These are phyloP conservation scores for Coptodon bakossiorum DNA, from an alignment of 2,113 vertebrate species.

Conservation along the genomic window DNA sequence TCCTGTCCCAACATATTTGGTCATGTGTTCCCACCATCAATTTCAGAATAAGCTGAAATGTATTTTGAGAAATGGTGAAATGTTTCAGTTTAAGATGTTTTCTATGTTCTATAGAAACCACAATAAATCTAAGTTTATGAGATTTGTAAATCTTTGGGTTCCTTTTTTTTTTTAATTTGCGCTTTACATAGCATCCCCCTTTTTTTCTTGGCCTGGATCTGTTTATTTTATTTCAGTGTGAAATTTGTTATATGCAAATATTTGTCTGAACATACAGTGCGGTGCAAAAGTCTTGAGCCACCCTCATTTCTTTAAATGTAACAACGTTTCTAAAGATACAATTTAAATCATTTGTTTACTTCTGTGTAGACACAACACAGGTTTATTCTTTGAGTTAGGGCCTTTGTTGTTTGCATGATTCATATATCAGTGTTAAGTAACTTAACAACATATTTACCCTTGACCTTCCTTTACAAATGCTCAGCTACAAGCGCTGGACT, in stretches of 20 bases:
- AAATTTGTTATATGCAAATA: not conserved
- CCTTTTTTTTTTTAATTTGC: not conserved
- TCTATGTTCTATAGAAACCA: not conserved
- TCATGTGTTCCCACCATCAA: not conserved
- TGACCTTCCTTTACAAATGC: not conserved
- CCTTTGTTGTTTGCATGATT: not conserved
- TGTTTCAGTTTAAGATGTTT: not conserved
- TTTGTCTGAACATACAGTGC: not conserved
- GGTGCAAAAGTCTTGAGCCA: not conserved
- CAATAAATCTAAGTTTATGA: not conserved
- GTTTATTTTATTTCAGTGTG: not conserved
- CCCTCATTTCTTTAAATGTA: not conserved
- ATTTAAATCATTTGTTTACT: not conserved
- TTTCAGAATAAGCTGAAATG: not conserved
- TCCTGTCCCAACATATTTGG: not conserved
- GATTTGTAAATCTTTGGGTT: not conserved
- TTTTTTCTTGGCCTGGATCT: not conserved
- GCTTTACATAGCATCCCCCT: rapidly evolving
- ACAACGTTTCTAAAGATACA: rapidly evolving
- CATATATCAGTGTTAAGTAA: not conserved
- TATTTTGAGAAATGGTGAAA: not conserved
- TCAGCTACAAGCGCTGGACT: not conserved
- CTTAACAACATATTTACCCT: not conserved
- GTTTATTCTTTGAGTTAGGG: not conserved
- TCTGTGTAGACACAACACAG: not conserved